Evolutionary conservation across 1,140 invertebrate genomes (phyloP).

Genomic region (Zophobas atratus): DNA sequence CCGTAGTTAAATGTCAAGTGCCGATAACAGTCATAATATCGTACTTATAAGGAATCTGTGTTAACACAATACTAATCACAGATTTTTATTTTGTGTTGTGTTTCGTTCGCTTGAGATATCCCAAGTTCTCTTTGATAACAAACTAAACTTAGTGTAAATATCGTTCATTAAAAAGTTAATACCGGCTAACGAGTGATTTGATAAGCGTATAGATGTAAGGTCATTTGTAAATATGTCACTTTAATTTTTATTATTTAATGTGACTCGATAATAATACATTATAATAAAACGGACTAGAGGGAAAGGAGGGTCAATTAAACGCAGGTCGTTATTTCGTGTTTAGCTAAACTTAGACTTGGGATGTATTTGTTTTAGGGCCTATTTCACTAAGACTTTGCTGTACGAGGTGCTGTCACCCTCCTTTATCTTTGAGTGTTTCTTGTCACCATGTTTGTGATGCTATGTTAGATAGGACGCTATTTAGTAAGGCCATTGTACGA

Average conservation of each 20-base stretch:
- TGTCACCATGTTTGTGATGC: constrained; percentile 48
- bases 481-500: constrained; percentile 53
- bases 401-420: constrained; percentile 12
- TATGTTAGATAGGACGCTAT: constrained; percentile 44
- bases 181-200: constrained; percentile 27
- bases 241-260: constrained; percentile 39
- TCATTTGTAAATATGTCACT: constrained; percentile 33
- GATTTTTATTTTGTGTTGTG: constrained; percentile 27
- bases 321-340: constrained; percentile 1
- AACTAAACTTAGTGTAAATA: constrained; percentile 15
- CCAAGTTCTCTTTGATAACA: constrained; percentile 5
- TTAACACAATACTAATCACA: constrained; percentile 10
- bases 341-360: constrained; percentile 2
- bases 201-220: constrained; percentile 26
- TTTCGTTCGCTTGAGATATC: constrained; percentile 10
- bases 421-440: constrained; percentile 29
- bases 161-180: constrained; percentile 15
- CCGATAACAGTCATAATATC: constrained; percentile 42
- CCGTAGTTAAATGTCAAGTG: constrained; percentile 57
- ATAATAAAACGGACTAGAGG: constrained; percentile 17
- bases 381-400: not conserved
- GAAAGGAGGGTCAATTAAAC: constrained; percentile 15
- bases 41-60: constrained; percentile 16
- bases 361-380: constrained; percentile 7
- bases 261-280: constrained; percentile 45